Conservation (phyloP, 2,888 invertebrate genomes). For the Euzetes globulus region DNA sequence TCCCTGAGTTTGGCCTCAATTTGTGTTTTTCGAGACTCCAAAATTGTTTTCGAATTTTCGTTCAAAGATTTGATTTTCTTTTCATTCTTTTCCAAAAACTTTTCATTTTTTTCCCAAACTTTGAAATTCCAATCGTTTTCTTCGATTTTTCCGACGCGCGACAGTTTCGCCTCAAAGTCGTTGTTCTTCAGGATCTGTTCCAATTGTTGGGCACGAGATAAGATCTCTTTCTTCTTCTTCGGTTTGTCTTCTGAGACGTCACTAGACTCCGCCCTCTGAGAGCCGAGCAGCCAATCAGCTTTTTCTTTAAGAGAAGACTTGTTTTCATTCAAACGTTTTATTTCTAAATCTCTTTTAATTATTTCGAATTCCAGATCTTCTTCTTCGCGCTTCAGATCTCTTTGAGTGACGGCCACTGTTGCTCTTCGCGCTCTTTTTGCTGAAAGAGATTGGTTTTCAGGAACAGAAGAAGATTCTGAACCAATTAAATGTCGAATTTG, state of each 20-base stretch:
- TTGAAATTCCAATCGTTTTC: constrained; percentile 42
- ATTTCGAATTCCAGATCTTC: background rate
- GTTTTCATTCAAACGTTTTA: background rate
- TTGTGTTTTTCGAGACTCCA: constrained; percentile 20
- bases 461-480: background rate
- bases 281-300: too few species aligned
- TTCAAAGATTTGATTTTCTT: background rate
- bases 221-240: background rate
- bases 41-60: constrained; percentile 7
- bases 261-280: too few species aligned
- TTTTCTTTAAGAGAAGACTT: too few species aligned
- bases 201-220: constrained; percentile 25
- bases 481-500: constrained; percentile 29
- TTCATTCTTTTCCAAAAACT: constrained; percentile 1
- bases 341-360: background rate
- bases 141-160: constrained; percentile 36
- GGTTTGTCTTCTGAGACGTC: too few species aligned
- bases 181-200: constrained; percentile 36
- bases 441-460: background rate
- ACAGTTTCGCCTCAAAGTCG: constrained; percentile 37
- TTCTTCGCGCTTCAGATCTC: background rate
- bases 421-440: constrained; percentile 36
- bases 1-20: constrained; percentile 2
- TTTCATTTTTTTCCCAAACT: constrained; percentile 37
- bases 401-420: constrained; percentile 34